Evolutionary conservation across 92 coral and sea anemone genomes (phyloP).

Genomic region (Parazoanthus darwini): DNA sequence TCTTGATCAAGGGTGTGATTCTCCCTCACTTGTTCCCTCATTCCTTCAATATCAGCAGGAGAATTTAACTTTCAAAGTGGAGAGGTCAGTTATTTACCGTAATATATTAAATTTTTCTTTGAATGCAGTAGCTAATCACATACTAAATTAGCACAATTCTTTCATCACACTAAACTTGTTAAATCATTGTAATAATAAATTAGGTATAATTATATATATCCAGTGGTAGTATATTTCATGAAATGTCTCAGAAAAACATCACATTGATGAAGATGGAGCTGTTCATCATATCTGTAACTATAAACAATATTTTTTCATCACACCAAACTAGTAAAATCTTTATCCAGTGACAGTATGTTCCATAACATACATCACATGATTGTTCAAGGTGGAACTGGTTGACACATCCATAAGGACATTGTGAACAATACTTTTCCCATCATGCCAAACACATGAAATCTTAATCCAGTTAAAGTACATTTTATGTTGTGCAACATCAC

Average conservation of each 20-base stretch:
- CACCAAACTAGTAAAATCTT: neutral
- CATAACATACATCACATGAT: too few species aligned
- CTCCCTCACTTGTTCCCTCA: neutral
- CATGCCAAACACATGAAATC: too few species aligned
- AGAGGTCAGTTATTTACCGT: neutral
- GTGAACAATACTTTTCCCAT: too few species aligned
- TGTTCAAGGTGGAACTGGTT: too few species aligned
- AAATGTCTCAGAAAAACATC: neutral
- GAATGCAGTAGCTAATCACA: neutral
- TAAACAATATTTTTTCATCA: neutral
- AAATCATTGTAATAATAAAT: too few species aligned
- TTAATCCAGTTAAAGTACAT: too few species aligned
- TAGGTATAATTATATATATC: neutral
- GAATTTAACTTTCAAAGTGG: neutral
- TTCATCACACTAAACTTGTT: neutral
- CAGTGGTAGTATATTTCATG: neutral
- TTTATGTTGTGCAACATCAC: neutral
- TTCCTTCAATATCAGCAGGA: neutral
- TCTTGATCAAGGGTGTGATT: too few species aligned
- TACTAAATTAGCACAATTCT: neutral
- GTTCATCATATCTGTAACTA: neutral
- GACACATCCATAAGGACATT: too few species aligned
- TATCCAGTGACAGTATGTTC: too few species aligned
- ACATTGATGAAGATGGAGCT: neutral
- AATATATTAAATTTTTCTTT: too few species aligned